Conservation (phyloP, 2,797 vertebrate species). For the Microctenopoma stevenorrisi region DNA sequence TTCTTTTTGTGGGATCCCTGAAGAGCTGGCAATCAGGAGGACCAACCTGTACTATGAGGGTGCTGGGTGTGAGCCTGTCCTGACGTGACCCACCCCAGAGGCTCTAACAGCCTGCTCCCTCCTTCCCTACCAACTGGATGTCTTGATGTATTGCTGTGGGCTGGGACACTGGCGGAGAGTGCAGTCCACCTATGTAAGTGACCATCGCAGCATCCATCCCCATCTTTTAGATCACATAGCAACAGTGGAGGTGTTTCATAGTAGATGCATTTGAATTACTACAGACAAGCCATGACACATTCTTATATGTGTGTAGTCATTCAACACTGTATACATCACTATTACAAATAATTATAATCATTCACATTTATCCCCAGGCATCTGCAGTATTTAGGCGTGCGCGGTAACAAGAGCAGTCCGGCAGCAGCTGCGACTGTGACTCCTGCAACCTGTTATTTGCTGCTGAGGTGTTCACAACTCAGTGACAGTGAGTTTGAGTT, state of each 20-base stretch:
- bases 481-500: conserved; percentile 15
- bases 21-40: conserved; percentile 47
- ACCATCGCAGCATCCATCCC: conserved; percentile 37
- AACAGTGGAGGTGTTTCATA: conserved; percentile 52
- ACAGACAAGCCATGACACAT: background rate
- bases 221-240: conserved; percentile 59
- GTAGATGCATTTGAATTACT: conserved; percentile 1
- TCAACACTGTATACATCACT: background rate
- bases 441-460: conserved; percentile 41
- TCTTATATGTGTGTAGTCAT: background rate
- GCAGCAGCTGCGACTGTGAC: conserved; percentile 5
- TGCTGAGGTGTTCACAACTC: conserved; percentile 22
- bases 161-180: conserved; percentile 95
- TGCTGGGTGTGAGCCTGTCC: conserved; percentile 43
- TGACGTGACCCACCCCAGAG: conserved; percentile 60
- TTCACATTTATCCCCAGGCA: conserved; percentile 9
- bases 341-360: conserved; percentile 10
- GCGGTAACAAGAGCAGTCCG: conserved; percentile 3
- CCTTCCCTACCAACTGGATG: conserved; percentile 83
- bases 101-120: conserved; percentile 69
- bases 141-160: conserved; percentile 99
- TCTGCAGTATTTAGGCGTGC: conserved; percentile 25
- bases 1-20: conserved; percentile 5
- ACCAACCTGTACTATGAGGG: conserved; percentile 65
- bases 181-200: conserved; percentile 94